A percentile compares a stretch with the other conserved stretches of the same genome.
These are phyloP conservation scores for Chlorodrepanis virens DNA, from an alignment of 2,113 vertebrate species.

Conservation along the genomic window DNA sequence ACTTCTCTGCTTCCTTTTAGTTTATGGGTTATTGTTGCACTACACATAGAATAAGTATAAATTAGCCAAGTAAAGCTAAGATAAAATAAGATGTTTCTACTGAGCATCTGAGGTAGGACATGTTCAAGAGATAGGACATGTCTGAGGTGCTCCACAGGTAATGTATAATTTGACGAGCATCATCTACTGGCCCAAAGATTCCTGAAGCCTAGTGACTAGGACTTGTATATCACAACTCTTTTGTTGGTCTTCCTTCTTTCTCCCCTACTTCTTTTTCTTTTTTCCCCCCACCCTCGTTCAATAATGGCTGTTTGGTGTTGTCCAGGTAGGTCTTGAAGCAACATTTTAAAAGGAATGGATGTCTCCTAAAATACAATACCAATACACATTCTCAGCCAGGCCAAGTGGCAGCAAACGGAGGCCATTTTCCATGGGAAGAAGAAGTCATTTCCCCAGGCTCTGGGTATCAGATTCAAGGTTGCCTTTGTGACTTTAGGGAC, in stretches of 20 bases:
- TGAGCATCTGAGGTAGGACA: neutral
- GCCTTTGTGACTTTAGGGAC: too few species aligned
- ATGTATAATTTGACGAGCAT: neutral
- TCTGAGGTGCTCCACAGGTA: neutral
- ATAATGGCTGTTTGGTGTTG: neutral
- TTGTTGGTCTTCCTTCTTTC: neutral
- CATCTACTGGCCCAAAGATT: neutral
- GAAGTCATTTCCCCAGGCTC: too few species aligned
- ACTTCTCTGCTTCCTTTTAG: neutral
- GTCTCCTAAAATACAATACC: neutral
- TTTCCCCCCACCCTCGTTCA: fast-evolving
- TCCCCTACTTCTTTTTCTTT: neutral
- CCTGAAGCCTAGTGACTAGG: neutral
- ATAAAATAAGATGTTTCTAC: neutral
- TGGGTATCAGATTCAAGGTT: too few species aligned
- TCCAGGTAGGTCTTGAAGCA: neutral
- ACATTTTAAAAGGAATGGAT: neutral
- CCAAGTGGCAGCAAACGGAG: too few species aligned
- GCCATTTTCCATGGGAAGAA: too few species aligned
- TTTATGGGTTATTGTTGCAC: neutral
- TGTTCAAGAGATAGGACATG: neutral
- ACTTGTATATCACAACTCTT: neutral
- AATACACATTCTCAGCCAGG: too few species aligned
- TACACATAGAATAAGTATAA: neutral
- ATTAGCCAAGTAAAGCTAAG: neutral